Percentiles rank a stretch among this genome's conserved stretches.
Evolutionary conservation across 2,113 vertebrate genomes (phyloP).

Genomic region (Datnioides undecimradiatus): DNA sequence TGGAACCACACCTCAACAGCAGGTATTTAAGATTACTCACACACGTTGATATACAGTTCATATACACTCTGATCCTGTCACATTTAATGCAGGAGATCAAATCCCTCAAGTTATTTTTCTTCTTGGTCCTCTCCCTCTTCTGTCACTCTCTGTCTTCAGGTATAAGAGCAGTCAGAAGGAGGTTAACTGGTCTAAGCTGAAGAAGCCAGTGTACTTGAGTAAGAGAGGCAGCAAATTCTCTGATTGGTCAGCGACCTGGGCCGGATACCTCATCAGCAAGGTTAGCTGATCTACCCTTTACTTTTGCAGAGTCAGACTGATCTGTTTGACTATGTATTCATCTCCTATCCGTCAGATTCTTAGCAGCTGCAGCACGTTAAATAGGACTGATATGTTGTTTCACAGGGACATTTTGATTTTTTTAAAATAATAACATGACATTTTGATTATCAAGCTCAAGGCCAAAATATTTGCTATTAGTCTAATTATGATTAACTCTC

Average conservation of each 20-base stretch:
- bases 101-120: neutral
- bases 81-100: neutral
- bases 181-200: conserved; percentile 94
- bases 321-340: too few species aligned
- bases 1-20: conserved; percentile 97
- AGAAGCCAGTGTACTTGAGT: conserved; percentile 96
- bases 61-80: too few species aligned
- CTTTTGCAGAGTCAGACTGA: neutral
- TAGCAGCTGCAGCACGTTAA: too few species aligned
- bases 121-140: neutral
- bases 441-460: too few species aligned
- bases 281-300: conserved; percentile 71
- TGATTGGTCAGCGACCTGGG: conserved; percentile 98
- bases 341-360: too few species aligned
- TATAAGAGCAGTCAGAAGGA: conserved; percentile 98
- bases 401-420: too few species aligned
- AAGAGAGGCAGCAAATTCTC: conserved; percentile 94
- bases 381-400: too few species aligned
- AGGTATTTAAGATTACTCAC: conserved; percentile 82
- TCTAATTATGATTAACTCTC: too few species aligned
- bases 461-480: too few species aligned
- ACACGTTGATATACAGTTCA: neutral
- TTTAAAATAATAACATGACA: too few species aligned
- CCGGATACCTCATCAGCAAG: conserved; percentile 97
- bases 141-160: conserved; percentile 74